Conservation (phyloP, 2,113 vertebrate species). For the Steatornis caripensis region DNA sequence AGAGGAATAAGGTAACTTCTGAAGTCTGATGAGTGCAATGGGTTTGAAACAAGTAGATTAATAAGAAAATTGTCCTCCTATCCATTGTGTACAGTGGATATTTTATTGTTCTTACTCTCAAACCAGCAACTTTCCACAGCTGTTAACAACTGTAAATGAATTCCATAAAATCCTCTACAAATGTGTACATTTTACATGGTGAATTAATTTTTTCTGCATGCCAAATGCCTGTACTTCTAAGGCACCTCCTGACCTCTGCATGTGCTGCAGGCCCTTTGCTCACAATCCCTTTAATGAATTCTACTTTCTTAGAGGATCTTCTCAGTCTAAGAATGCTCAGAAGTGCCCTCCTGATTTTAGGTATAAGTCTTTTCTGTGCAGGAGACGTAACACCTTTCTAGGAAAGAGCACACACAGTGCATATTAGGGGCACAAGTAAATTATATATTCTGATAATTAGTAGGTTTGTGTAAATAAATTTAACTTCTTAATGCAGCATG, state of each 20-base stretch:
- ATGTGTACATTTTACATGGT: background rate
- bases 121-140: background rate
- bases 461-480: background rate
- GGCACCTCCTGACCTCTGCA: background rate
- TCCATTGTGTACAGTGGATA: accelerated
- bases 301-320: background rate
- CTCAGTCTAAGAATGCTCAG: background rate
- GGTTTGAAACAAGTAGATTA: background rate
- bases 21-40: background rate
- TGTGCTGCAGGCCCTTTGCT: accelerated
- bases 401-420: background rate
- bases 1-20: background rate
- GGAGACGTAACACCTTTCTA: background rate
- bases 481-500: background rate
- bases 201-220: background rate
- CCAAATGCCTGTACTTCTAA: background rate
- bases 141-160: background rate
- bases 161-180: background rate
- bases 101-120: background rate
- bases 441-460: background rate
- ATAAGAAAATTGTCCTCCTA: background rate
- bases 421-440: background rate
- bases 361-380: background rate
- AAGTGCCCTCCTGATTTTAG: background rate
- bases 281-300: background rate